Conservation (phyloP, 2,888 invertebrate genomes). For the Limnephilus rhombicus region DNA sequence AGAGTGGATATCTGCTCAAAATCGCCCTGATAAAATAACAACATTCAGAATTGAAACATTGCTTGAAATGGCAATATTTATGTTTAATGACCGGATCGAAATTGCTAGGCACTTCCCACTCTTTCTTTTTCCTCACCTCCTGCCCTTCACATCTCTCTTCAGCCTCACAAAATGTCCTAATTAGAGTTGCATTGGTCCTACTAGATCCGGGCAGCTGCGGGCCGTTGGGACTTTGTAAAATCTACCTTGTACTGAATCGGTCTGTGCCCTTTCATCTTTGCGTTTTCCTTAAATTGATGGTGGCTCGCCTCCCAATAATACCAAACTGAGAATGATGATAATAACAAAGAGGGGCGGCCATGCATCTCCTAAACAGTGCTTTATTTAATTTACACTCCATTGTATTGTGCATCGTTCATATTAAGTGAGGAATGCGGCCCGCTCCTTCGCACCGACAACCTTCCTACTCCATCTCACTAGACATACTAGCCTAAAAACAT, state of each 20-base stretch:
- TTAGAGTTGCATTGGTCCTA: too few species aligned
- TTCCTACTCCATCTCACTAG: not conserved
- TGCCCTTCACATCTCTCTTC: too few species aligned
- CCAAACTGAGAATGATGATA: constrained; percentile 20
- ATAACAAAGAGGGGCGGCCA: constrained; percentile 38
- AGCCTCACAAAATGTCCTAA: too few species aligned
- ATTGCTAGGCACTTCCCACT: too few species aligned
- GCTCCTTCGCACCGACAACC: constrained; percentile 43
- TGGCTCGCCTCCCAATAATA: constrained; percentile 2
- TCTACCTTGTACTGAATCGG: not conserved
- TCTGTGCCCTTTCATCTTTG: constrained; percentile 2
- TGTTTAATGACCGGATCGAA: too few species aligned
- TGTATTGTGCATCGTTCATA: constrained; percentile 59
- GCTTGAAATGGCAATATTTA: too few species aligned
- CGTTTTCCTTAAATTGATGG: not conserved
- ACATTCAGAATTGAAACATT: too few species aligned
- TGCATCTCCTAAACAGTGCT: constrained; percentile 54
- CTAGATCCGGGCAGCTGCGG: too few species aligned
- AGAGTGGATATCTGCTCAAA: too few species aligned
- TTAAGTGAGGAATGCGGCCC: constrained; percentile 44
- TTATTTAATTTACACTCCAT: constrained; percentile 64
- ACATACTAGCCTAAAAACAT: not conserved
- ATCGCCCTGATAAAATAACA: too few species aligned
- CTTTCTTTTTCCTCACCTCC: too few species aligned
- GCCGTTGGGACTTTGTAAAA: too few species aligned